phyloP scores from a whole-genome alignment of 1,140 invertebrate species.

The Nasonia vitripennis region DNA sequence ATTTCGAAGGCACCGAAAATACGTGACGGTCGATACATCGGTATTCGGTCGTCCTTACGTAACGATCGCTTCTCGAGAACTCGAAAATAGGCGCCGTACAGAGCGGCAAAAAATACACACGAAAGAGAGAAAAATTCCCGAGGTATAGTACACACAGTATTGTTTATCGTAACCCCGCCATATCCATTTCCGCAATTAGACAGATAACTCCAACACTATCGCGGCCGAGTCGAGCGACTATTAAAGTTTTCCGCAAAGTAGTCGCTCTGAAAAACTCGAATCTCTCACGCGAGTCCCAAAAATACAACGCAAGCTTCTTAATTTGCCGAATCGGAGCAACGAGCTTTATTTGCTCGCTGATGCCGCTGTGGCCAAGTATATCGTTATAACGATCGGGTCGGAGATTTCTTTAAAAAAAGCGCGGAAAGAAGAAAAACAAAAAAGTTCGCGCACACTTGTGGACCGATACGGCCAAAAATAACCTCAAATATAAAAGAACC shows the following conservation, averaged over 20 bases:
- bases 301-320: too few species aligned
- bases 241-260: background rate
- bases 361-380: too few species aligned
- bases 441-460: background rate
- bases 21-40: background rate
- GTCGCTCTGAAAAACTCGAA: too few species aligned
- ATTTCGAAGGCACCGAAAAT: background rate
- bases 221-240: background rate
- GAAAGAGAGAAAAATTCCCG: background rate
- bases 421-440: background rate
- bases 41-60: background rate
- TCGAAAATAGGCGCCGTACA: background rate
- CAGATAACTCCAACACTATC: background rate
- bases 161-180: background rate
- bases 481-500: background rate
- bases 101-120: too few species aligned
- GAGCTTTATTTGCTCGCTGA: background rate
- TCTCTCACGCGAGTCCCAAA: too few species aligned
- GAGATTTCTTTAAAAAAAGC: background rate
- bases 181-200: constrained; percentile 1
- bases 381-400: background rate
- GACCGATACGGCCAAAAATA: constrained; percentile 2
- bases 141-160: background rate
- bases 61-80: background rate
- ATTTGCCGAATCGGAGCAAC: background rate